Evolutionary conservation across 2,888 invertebrate genomes (phyloP).

Genomic region (Vanessa cardui): DNA sequence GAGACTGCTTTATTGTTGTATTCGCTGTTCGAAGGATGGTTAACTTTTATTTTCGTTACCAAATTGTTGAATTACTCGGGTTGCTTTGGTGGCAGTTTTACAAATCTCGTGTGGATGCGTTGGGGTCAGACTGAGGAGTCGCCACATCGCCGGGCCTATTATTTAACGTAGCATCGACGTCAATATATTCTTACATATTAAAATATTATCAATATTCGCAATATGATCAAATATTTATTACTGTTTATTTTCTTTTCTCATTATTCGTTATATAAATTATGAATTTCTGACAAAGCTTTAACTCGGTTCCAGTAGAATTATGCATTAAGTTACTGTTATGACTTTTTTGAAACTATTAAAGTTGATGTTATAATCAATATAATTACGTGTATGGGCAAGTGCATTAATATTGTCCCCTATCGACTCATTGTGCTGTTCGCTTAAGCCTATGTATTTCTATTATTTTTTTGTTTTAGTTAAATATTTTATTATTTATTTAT

Average conservation of each 20-base stretch:
- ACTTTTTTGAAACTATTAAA: constrained; percentile 77
- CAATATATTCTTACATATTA: constrained; percentile 54
- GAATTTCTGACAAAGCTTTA: constrained; percentile 82
- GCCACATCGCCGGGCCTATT: constrained; percentile 36
- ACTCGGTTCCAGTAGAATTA: constrained; percentile 82
- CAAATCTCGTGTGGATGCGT: constrained; percentile 55
- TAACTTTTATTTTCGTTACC: constrained; percentile 81
- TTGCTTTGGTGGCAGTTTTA: constrained; percentile 75
- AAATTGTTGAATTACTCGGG: constrained; percentile 79
- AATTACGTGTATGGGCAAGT: constrained; percentile 82
- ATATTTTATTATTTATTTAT: constrained; percentile 83
- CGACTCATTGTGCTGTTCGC: constrained; percentile 78
- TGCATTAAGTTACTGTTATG: constrained; percentile 82
- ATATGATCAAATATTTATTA: constrained; percentile 82
- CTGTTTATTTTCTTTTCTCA: constrained; percentile 78
- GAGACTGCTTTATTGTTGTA: constrained; percentile 83
- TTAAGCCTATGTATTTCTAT: constrained; percentile 77
- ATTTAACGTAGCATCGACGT: constrained; percentile 57
- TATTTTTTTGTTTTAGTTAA: constrained; percentile 78
- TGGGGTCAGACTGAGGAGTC: constrained; percentile 46
- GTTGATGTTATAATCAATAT: constrained; percentile 82
- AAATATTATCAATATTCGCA: constrained; percentile 63
- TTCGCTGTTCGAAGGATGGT: constrained; percentile 75
- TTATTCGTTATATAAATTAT: constrained; percentile 81
- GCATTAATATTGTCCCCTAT: constrained; percentile 80